Evolutionary conservation across 2,888 invertebrate genomes (phyloP).

Genomic region (Mythimna albipuncta): DNA sequence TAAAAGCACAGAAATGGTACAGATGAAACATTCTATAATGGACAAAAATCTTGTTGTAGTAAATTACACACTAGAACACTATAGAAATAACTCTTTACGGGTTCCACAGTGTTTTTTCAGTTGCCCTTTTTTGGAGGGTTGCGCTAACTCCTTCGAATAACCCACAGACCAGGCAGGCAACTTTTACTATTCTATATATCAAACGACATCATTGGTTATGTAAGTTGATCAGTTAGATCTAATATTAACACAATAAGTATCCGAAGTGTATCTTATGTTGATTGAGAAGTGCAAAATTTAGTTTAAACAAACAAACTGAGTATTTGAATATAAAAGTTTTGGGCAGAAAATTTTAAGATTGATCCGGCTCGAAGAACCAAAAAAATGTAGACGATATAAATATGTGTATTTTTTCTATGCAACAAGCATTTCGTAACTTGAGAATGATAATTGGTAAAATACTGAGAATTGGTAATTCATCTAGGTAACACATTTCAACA

Average conservation of each 20-base stretch:
- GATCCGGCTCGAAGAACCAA: background rate
- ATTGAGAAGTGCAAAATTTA: background rate
- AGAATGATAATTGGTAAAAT: constrained; percentile 12
- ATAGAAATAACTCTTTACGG: too few species aligned
- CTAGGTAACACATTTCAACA: constrained; percentile 53
- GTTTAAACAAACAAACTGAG: background rate
- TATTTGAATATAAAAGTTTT: background rate
- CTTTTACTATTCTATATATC: too few species aligned
- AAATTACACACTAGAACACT: too few species aligned
- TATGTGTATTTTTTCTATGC: background rate
- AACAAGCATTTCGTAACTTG: constrained; percentile 22
- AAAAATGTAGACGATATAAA: background rate
- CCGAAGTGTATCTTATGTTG: too few species aligned
- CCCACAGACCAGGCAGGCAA: too few species aligned
- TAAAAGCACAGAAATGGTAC: too few species aligned
- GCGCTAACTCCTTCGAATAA: too few species aligned
- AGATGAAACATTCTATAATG: too few species aligned
- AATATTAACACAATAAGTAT: background rate
- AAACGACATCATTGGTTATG: too few species aligned
- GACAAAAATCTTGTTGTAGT: too few species aligned
- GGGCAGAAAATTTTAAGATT: background rate
- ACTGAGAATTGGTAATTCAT: constrained; percentile 34
- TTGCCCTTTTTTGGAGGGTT: too few species aligned
- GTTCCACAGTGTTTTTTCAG: too few species aligned
- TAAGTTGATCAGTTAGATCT: background rate